Evolutionary conservation across 2,888 invertebrate species (phyloP).

Genomic region (Cantharis rustica): DNA sequence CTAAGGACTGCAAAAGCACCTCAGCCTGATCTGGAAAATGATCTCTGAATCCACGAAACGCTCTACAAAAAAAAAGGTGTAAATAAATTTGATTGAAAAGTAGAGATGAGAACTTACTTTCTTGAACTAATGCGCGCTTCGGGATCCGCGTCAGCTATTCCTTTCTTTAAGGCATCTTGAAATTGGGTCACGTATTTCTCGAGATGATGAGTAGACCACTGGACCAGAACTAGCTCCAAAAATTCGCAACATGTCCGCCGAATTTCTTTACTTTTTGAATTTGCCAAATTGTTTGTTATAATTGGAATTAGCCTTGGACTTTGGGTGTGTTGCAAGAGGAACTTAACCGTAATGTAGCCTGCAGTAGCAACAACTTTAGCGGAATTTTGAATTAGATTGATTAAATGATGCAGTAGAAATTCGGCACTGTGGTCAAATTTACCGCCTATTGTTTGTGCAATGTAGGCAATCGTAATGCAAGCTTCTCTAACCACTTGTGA

Average conservation of each 20-base stretch:
- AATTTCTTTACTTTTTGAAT: slow-evolving; percentile 91
- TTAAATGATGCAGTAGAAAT: slow-evolving; percentile 78
- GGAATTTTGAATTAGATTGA: slow-evolving; percentile 91
- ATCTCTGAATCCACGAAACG: slow-evolving; percentile 87
- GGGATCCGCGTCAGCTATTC: slow-evolving; percentile 92
- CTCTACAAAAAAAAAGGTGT: slow-evolving; percentile 59
- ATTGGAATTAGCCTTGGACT: slow-evolving; percentile 80
- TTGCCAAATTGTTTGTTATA: slow-evolving; percentile 72
- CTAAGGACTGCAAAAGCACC: slow-evolving; percentile 78
- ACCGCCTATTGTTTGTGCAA: slow-evolving; percentile 81
- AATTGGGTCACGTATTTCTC: slow-evolving; percentile 80
- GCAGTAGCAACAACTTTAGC: slow-evolving; percentile 95
- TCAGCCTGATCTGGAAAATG: slow-evolving; percentile 93
- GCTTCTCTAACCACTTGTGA: slow-evolving; percentile 95
- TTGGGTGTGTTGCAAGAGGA: slow-evolving; percentile 85
- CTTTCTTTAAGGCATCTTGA: slow-evolving; percentile 83
- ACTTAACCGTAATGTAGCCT: slow-evolving; percentile 82
- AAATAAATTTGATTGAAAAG: no score
- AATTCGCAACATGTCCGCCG: slow-evolving; percentile 80
- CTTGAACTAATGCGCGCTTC: slow-evolving; percentile 83
- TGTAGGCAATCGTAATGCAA: slow-evolving; percentile 91
- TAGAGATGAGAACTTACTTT: slow-evolving; percentile 62
- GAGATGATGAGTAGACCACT: slow-evolving; percentile 83
- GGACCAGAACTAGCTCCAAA: slow-evolving; percentile 78
- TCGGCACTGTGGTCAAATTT: slow-evolving; percentile 88